phyloP scores from a whole-genome alignment of 2,888 invertebrate species.

The Agelastica alni region DNA sequence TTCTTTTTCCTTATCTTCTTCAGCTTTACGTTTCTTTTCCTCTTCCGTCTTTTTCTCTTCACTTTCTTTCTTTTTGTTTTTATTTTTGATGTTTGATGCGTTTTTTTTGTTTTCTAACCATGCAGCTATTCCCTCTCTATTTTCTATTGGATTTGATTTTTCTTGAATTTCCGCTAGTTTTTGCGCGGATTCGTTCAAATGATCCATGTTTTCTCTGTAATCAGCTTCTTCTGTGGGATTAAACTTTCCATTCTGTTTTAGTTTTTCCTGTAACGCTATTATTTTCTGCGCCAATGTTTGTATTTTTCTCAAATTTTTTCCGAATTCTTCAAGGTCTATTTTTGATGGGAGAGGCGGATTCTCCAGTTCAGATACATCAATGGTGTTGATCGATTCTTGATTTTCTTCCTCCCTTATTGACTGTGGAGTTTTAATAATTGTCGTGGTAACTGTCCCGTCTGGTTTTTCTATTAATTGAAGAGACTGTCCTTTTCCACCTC shows the following conservation, averaged over 20 bases:
- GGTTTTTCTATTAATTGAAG: slow-evolving; percentile 63
- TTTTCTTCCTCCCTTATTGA: slow-evolving; percentile 3
- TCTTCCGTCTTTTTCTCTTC: slow-evolving; percentile 39
- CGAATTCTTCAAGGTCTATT: slow-evolving; percentile 52
- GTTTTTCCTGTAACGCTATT: slow-evolving; percentile 65
- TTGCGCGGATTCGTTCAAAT: slow-evolving; percentile 49
- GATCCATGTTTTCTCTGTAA: slow-evolving; percentile 63
- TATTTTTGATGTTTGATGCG: slow-evolving; percentile 23
- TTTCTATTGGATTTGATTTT: slow-evolving; percentile 42
- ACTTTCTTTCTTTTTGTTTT: slow-evolving; percentile 34
- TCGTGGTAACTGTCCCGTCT: slow-evolving; percentile 56
- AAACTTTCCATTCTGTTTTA: slow-evolving; percentile 64
- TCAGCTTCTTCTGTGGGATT: slow-evolving; percentile 60
- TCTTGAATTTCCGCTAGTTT: slow-evolving; percentile 50
- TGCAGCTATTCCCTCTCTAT: slow-evolving; percentile 45
- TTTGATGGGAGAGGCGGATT: slow-evolving; percentile 50
- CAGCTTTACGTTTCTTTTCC: slow-evolving; percentile 28
- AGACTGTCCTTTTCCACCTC: slow-evolving; percentile 72
- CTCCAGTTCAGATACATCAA: slow-evolving; percentile 46
- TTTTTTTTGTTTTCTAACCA: slow-evolving; percentile 50
- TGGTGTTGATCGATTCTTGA: slow-evolving; percentile 22
- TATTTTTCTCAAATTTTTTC: slow-evolving; percentile 63
- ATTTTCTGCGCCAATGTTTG: slow-evolving; percentile 63
- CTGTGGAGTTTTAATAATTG: slow-evolving; percentile 54
- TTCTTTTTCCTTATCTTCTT: slow-evolving; percentile 40